Base-by-base conservation (phyloP, 2,888 invertebrate species). In the Anoplius nigerrimus region DNA sequence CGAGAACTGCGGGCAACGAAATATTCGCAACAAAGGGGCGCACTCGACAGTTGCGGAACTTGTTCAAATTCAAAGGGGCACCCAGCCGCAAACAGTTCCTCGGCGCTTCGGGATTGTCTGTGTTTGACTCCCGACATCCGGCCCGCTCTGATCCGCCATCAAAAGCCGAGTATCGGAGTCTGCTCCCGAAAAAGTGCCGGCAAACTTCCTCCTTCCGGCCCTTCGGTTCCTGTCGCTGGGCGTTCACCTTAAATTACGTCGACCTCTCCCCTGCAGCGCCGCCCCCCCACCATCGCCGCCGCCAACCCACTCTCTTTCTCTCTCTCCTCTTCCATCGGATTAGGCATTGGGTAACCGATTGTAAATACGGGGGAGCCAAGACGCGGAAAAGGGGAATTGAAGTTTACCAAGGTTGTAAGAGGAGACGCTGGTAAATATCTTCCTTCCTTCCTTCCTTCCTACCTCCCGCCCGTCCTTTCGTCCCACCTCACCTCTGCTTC, bases 331-430 rank as follows among this genome's bases (percentile, higher is more conserved):
- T 75, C 73, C 78, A 73, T 76, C 72, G 75, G 74, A 80, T 81
- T 78, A 80, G 76, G 79, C 82, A 84, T 81, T 79, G 75, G 80
- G 82, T 80, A 84, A 82, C 82, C 81, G 76, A 81, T 83, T 82
- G 83, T 82, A 82, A 84, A 84, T 77, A 83, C 72, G 75, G 51
- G 66, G 71, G 66, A 66, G 72, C 70, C 62, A 69, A 74, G 69
- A 74, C 62, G 71, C 61, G 61, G 73, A 76, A 73, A 73, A 71
- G 76, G 74, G 75, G 78, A 82, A 79, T 80, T 77, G 76, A 80
- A 83, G 82, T 81, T 84, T 82, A 72, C 79, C 70, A 67, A 84
- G 76, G 76, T 77, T 81, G 82, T 81, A 82, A 82, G 79, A 80
- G 81, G 78, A 83, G 76, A 80, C 75, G 79, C 78, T 69, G 78